A percentile compares a stretch with the other conserved stretches of the same genome.
phyloP scores from a whole-genome alignment of 2,797 vertebrate genomes.

The Podargus strigoides region DNA sequence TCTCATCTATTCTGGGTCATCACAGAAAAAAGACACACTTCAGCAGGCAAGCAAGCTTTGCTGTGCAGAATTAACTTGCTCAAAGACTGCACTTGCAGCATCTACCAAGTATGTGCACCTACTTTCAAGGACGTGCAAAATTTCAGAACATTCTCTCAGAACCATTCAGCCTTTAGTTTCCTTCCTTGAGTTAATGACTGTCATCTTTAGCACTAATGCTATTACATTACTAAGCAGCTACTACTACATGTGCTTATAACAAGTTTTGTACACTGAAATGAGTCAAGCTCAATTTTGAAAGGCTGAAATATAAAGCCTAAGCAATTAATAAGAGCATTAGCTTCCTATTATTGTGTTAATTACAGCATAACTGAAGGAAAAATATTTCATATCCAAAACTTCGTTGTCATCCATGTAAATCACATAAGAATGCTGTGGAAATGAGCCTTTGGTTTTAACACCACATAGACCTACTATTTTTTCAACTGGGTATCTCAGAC shows the following conservation, averaged over 20 bases:
- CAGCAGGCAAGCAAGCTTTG: not conserved
- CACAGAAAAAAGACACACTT: not conserved
- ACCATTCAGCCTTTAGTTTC: not conserved
- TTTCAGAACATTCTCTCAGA: not conserved
- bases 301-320: not conserved
- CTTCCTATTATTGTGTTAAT: not conserved
- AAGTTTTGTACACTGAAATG: not conserved
- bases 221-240: not conserved
- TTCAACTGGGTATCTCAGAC: not conserved
- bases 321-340: not conserved
- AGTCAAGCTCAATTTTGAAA: not conserved
- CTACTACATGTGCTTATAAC: not conserved
- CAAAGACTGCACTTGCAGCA: not conserved
- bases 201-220: not conserved
- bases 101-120: not conserved
- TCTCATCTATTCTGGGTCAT: not conserved
- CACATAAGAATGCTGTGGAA: not conserved
- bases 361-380: not conserved
- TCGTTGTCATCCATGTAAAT: not conserved
- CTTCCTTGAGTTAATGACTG: not conserved
- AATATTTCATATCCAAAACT: not conserved
- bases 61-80: not conserved
- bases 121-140: not conserved
- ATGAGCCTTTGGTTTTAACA: not conserved
- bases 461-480: not conserved